Conservation (phyloP, 2,888 invertebrate species). For the Linyphia triangularis region DNA sequence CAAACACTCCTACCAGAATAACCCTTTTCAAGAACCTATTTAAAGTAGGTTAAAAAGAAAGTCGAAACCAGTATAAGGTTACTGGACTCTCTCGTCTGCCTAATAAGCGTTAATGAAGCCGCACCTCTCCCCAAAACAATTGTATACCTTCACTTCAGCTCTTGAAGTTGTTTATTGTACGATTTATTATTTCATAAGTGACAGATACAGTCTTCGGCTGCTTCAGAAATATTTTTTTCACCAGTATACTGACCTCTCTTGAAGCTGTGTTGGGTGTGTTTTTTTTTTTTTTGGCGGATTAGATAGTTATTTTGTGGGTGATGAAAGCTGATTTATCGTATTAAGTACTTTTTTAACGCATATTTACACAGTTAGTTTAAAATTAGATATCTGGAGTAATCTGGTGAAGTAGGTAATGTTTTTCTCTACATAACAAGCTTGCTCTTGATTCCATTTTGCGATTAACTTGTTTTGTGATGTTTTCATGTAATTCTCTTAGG, state of each 20-base stretch:
- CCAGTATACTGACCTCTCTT: constrained; percentile 44
- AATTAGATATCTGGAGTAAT: constrained; percentile 11
- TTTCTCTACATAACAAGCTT: neutral
- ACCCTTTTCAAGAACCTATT: constrained; percentile 23
- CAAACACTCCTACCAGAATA: constrained; percentile 34
- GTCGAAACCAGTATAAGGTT: constrained; percentile 43
- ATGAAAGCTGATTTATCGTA: constrained; percentile 12
- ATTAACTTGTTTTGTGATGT: neutral
- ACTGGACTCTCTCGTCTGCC: constrained; percentile 33
- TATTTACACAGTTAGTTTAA: neutral
- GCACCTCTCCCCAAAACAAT: constrained; percentile 41
- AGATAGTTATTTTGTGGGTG: constrained; percentile 15
- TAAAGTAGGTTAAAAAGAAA: constrained; percentile 56
- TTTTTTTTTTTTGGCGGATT: constrained; percentile 26
- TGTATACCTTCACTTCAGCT: constrained; percentile 18
- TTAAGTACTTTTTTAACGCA: constrained; percentile 6
- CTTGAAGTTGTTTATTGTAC: too few relatives aligned
- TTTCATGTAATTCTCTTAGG: neutral
- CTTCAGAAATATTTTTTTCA: neutral
- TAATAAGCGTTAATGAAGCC: constrained; percentile 55
- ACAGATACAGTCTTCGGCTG: constrained; percentile 28
- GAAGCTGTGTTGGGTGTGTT: too few relatives aligned
- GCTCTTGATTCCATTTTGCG: neutral
- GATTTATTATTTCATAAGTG: constrained; percentile 9
- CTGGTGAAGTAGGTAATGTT: constrained; percentile 11